phyloP scores from a whole-genome alignment of 2,888 invertebrate species.

The Coleophora flavipennella region DNA sequence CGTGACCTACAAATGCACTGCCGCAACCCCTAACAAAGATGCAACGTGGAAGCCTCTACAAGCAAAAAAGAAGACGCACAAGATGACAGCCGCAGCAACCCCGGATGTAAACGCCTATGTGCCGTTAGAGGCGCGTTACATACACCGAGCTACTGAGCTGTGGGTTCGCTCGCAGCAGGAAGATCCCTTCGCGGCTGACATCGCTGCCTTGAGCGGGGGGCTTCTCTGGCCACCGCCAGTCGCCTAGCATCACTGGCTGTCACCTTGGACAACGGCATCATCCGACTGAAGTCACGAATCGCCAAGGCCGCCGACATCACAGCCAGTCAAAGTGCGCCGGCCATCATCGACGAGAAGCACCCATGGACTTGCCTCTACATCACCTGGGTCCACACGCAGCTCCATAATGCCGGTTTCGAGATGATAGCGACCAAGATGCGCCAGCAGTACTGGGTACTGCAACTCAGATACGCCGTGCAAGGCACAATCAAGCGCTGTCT shows the following conservation, averaged over 20 bases:
- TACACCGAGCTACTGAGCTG: too few species aligned
- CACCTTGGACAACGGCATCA: not conserved
- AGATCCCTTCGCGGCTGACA: too few species aligned
- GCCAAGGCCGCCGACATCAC: not conserved
- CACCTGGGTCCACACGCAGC: slow-evolving; percentile 1
- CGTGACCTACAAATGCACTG: not conserved
- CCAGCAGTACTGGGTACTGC: slow-evolving; percentile 3
- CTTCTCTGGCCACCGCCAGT: too few species aligned
- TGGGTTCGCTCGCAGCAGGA: too few species aligned
- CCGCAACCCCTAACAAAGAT: not conserved
- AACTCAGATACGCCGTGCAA: not conserved
- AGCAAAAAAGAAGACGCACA: too few species aligned
- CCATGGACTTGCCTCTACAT: slow-evolving; percentile 1
- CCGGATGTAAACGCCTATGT: too few species aligned
- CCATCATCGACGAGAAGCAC: slow-evolving; percentile 4
- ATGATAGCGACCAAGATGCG: not conserved
- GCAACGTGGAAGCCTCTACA: not conserved
- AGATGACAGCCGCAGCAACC: too few species aligned
- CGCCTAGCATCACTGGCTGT: too few species aligned
- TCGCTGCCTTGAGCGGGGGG: too few species aligned
- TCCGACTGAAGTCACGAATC: slow-evolving; percentile 2
- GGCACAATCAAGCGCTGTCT: too few species aligned
- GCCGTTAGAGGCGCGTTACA: not conserved
- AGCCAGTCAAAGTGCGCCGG: not conserved
- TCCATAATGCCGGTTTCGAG: slow-evolving; percentile 3